phyloP scores from a whole-genome alignment of 2,888 invertebrate genomes.

The Ophraella communa region DNA sequence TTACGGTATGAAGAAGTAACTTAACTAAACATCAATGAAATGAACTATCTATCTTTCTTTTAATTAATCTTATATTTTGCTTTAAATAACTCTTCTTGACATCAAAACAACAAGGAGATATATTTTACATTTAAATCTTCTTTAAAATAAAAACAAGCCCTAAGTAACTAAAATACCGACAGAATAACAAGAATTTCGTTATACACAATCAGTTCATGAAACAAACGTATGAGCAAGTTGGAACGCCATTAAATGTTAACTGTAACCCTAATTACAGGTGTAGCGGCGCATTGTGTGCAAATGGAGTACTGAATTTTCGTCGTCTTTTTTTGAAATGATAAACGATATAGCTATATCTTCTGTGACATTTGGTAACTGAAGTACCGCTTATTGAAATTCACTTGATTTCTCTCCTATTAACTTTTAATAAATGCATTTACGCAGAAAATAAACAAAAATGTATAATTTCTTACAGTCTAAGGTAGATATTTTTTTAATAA shows the following conservation, averaged over 20 bases:
- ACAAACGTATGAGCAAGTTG: constrained; percentile 21
- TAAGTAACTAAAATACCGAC: neutral
- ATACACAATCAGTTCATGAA: constrained; percentile 32
- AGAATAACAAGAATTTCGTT: constrained; percentile 2
- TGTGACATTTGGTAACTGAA: constrained; percentile 28
- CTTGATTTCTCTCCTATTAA: constrained; percentile 3
- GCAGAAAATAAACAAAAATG: too few species aligned
- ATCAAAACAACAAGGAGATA: too few species aligned
- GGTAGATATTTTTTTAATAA: too few species aligned
- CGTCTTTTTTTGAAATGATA: constrained; percentile 42
- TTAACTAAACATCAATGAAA: too few species aligned
- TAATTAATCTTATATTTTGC: too few species aligned
- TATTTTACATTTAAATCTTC: too few species aligned
- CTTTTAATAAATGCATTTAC: too few species aligned
- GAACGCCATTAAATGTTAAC: constrained; percentile 52
- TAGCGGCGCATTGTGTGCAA: constrained; percentile 53
- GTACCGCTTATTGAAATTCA: constrained; percentile 27
- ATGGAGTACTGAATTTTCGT: constrained; percentile 44
- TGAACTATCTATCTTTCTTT: too few species aligned
- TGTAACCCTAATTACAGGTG: constrained; percentile 54
- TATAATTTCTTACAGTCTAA: too few species aligned
- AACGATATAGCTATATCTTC: constrained; percentile 34
- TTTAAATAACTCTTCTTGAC: too few species aligned
- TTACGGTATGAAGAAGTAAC: too few species aligned
- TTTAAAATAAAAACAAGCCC: neutral